Base-by-base conservation (phyloP, 92 coral and sea anemone species). In the Palythoa grandis region DNA sequence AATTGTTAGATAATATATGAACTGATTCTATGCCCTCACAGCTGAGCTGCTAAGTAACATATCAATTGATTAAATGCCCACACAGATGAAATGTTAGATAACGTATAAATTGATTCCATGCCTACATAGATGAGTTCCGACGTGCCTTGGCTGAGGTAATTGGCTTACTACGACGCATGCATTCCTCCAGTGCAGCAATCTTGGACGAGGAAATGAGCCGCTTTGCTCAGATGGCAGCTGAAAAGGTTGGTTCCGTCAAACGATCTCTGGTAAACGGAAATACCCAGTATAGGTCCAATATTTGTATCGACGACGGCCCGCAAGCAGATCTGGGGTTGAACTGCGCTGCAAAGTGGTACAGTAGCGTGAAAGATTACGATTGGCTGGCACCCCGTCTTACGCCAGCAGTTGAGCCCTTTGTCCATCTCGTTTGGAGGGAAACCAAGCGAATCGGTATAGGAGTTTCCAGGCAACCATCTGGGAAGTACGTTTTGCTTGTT, bases 301-400 rank as follows among this genome's bases (percentile, higher is more conserved):
- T 91, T 54, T 92, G 98, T 60, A 86, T 83, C 17, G 84, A 86
- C 40, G 72, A 22, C 5, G 90, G 85, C 19, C 50, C 90, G 74
- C 53, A 74, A 17, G 61, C 60, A 20, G 87, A 58, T 11, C 60
- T 78, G 37, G 93, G 90, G 3, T 38, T 74, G 37, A 83, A 91
- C 3, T 92, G 95, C 77, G 87, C 87, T 11, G 84, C 87, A 66
- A 80, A 77, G 40, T 92, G 95, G 95, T 94, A 94, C 86, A 76
- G 89, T 13, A 89, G 83, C n/a, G 90, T 90, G 52, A 89, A 88
- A 79, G 86, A 86, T 80, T 92, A 82, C 77, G 94, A 94, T 77
- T 94, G 98, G 98, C 54, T 95, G 2, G 84, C 77, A 14, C 93
- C 98, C 15, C 74, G 52, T 61, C 58, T 92, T 65, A 88, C 92